These are phyloP conservation scores for Callinectes sapidus DNA, from an alignment of 2,888 invertebrate genomes.

Conservation along the genomic window DNA sequence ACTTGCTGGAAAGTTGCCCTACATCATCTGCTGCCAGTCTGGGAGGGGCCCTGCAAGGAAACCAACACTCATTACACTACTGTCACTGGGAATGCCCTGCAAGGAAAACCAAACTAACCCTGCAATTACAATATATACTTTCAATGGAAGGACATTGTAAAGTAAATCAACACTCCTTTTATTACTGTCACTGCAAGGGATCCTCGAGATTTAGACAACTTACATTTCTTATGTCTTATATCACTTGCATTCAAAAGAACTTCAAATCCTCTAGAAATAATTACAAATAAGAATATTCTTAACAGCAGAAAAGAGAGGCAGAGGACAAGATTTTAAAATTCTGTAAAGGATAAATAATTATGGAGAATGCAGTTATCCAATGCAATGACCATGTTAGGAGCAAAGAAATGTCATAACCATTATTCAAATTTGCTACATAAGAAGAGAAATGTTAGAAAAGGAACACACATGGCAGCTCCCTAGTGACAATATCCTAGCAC, in stretches of 20 bases:
- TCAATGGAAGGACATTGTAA: too few species aligned
- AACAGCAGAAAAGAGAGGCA: background rate
- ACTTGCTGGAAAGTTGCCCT: constrained; percentile 44
- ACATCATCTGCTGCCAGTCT: constrained; percentile 57
- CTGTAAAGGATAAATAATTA: background rate
- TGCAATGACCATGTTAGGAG: too few species aligned
- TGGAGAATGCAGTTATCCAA: background rate
- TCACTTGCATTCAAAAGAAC: background rate
- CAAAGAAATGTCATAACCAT: too few species aligned
- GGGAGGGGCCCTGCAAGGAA: constrained; percentile 58
- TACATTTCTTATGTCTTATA: background rate
- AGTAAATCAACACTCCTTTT: too few species aligned
- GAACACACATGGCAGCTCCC: too few species aligned
- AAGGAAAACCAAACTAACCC: background rate
- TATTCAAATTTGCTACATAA: too few species aligned
- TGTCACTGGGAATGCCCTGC: background rate
- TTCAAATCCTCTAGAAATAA: background rate
- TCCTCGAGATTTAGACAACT: background rate
- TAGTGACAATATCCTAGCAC: too few species aligned
- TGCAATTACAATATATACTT: too few species aligned
- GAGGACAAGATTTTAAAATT: background rate
- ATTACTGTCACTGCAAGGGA: too few species aligned
- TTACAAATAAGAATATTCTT: background rate
- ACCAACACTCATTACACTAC: background rate
- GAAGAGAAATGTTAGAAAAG: too few species aligned